Conservation (phyloP, 2,888 invertebrate genomes). For the Sussaba pulchella region DNA sequence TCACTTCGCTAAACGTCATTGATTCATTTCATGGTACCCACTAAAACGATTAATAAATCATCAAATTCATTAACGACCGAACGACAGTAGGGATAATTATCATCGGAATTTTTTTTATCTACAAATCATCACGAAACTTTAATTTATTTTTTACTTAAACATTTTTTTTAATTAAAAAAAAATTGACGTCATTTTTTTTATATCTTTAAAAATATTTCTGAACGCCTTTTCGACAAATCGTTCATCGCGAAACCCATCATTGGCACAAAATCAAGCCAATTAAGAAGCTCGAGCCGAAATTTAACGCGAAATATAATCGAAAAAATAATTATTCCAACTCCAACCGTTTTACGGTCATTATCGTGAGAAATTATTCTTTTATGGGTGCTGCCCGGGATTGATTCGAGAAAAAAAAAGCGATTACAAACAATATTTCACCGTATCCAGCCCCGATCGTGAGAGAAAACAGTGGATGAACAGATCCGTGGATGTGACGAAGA, state of each 20-base stretch:
- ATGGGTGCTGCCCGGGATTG: conserved; percentile 84
- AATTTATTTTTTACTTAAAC: too few species aligned
- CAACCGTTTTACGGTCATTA: conserved; percentile 32
- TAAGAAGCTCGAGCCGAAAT: too few species aligned
- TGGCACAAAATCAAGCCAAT: too few species aligned
- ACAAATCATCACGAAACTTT: background rate
- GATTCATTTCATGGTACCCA: conserved; percentile 47
- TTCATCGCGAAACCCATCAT: too few species aligned
- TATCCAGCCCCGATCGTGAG: too few species aligned
- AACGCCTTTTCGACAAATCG: too few species aligned
- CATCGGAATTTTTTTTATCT: background rate
- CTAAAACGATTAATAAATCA: conserved; percentile 39
- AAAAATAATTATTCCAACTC: conserved; percentile 30
- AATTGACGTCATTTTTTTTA: too few species aligned
- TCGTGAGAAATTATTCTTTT: conserved; percentile 46
- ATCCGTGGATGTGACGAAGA: background rate
- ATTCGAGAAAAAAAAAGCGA: conserved; percentile 62
- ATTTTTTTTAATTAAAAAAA: too few species aligned
- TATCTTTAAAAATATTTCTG: too few species aligned
- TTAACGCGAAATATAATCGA: too few species aligned
- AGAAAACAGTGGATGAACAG: too few species aligned
- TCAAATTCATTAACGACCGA: conserved; percentile 4
- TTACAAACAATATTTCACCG: background rate
- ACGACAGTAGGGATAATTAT: conserved; percentile 50
- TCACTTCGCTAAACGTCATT: conserved; percentile 38